Evolutionary conservation across 2,888 invertebrate species (phyloP).

Genomic region (Heliconius sara): DNA sequence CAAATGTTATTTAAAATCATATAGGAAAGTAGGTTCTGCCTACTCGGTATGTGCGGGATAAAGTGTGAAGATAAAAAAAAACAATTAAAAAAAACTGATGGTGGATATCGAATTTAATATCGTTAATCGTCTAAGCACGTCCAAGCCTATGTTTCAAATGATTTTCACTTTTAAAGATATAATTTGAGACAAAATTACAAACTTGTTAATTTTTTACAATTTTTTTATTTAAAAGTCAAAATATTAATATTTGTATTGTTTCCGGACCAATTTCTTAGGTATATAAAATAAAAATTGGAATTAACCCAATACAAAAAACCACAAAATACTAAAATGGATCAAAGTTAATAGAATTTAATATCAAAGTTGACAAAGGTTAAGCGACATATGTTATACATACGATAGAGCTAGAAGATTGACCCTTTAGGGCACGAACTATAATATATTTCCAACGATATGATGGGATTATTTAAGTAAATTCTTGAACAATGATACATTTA

Average conservation of each 20-base stretch:
- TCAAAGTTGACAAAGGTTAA: conserved; percentile 19
- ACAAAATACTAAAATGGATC: not conserved
- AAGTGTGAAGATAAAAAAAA: too few relatives aligned
- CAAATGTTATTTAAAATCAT: not conserved
- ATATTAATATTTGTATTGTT: not conserved
- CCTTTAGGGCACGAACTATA: conserved; percentile 11
- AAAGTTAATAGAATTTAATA: conserved; percentile 23
- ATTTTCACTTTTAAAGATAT: too few relatives aligned
- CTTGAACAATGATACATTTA: not conserved
- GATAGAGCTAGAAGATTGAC: not conserved
- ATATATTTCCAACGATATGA: not conserved
- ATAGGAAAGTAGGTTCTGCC: too few relatives aligned
- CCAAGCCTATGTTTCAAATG: too few relatives aligned
- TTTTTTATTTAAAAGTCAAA: not conserved
- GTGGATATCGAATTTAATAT: not conserved
- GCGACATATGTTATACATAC: conserved; percentile 6
- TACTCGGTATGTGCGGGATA: too few relatives aligned
- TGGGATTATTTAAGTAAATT: not conserved
- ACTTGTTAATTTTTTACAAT: too few relatives aligned
- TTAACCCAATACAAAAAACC: not conserved
- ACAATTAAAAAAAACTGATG: too few relatives aligned
- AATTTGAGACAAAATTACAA: too few relatives aligned
- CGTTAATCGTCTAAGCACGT: not conserved
- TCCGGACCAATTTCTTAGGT: not conserved
- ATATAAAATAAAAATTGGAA: not conserved